Conservation (phyloP, 1,140 invertebrate genomes). For the Nasonia vitripennis region DNA sequence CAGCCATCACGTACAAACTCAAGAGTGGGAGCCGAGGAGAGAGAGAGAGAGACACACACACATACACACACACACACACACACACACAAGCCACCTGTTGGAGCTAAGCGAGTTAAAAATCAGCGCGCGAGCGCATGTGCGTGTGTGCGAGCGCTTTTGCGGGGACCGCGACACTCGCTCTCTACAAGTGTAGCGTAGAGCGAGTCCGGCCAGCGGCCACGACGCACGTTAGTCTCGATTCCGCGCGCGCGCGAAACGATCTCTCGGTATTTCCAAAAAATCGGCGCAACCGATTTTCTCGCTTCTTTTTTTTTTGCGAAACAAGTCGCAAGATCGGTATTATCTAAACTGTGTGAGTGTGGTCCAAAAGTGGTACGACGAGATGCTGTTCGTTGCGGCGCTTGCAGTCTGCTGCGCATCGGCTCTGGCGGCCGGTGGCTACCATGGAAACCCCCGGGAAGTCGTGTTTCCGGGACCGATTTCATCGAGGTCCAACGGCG, state of each 20-base stretch:
- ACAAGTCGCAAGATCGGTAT: neutral
- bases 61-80: neutral
- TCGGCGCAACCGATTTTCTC: neutral
- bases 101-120: neutral
- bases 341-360: neutral
- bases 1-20: neutral
- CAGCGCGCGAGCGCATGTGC: too few species aligned
- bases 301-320: neutral
- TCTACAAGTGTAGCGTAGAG: neutral
- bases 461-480: slow-evolving; percentile 28
- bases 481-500: neutral
- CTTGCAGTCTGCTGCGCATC: neutral
- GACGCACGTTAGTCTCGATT: neutral
- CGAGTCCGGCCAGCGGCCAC: neutral
- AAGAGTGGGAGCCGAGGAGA: neutral
- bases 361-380: neutral
- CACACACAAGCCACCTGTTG: slow-evolving; percentile 18
- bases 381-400: neutral
- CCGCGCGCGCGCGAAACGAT: neutral
- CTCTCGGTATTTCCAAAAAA: neutral
- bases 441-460: neutral
- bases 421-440: neutral
- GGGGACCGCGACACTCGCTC: neutral
- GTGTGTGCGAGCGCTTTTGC: slow-evolving; percentile 1
- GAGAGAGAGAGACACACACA: neutral